Percentiles rank a stretch among this genome's conserved stretches.
Evolutionary conservation across 2,113 vertebrate genomes (phyloP).

Genomic region (Corythaixoides concolor): DNA sequence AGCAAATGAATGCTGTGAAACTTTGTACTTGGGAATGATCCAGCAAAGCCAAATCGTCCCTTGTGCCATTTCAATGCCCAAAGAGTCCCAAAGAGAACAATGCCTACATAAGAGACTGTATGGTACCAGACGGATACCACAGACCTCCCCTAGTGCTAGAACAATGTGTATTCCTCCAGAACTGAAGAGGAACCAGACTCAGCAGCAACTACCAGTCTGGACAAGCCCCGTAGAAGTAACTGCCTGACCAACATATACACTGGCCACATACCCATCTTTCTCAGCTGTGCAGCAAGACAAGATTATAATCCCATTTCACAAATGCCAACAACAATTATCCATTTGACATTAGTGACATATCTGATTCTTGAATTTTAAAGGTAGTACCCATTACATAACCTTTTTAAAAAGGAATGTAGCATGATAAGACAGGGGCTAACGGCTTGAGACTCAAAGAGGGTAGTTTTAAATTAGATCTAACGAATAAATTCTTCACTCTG

Average conservation of each 20-base stretch:
- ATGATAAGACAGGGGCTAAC: too few relatives aligned
- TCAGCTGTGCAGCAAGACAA: background rate
- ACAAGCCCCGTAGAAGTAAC: background rate
- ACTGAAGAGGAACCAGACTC: background rate
- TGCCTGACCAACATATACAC: background rate
- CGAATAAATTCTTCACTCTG: too few relatives aligned
- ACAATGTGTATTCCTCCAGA: background rate
- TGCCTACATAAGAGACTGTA: fast-evolving
- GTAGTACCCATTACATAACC: background rate
- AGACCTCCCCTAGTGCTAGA: background rate
- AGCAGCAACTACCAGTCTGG: background rate
- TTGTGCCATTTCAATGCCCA: background rate
- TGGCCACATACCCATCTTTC: background rate
- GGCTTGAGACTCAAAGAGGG: too few relatives aligned
- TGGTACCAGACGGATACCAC: background rate
- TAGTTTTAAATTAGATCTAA: too few relatives aligned
- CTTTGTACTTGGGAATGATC: background rate
- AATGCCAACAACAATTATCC: background rate
- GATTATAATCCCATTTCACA: background rate
- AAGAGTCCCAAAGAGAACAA: background rate
- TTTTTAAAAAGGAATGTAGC: background rate
- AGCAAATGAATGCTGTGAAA: background rate
- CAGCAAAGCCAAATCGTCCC: background rate
- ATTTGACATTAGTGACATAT: background rate
- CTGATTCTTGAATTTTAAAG: background rate